These are phyloP conservation scores for Nothobranchius kuhntae DNA, from an alignment of 2,113 vertebrate genomes.

Conservation along the genomic window DNA sequence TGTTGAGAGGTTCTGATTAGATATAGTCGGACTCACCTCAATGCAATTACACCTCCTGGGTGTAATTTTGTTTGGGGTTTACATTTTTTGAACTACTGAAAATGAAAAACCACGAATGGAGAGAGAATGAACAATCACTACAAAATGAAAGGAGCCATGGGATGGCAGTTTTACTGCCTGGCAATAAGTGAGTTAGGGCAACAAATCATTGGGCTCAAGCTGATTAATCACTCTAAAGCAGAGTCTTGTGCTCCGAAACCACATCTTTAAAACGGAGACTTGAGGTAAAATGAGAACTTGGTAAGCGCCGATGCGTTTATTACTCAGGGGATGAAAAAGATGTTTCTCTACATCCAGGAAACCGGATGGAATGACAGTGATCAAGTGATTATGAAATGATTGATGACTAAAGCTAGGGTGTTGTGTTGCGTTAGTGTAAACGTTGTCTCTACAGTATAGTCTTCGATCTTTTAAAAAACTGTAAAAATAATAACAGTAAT, in stretches of 20 bases:
- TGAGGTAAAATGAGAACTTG: neutral
- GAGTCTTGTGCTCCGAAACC: neutral
- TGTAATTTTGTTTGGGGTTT: too few relatives aligned
- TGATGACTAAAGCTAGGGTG: neutral
- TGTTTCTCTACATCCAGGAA: neutral
- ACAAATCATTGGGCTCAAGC: conserved; percentile 4
- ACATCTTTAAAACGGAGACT: neutral
- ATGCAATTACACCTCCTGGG: too few relatives aligned
- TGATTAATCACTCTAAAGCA: conserved; percentile 11
- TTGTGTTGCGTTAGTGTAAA: neutral
- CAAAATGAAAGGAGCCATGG: conserved; percentile 17
- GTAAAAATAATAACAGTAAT: too few relatives aligned
- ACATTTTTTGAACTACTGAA: neutral
- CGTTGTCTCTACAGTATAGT: neutral
- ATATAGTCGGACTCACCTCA: too few relatives aligned
- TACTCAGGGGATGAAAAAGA: neutral
- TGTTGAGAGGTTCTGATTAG: too few relatives aligned
- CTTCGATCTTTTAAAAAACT: neutral
- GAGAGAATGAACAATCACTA: conserved; percentile 1
- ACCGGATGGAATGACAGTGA: conserved; percentile 1
- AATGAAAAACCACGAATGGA: too few relatives aligned
- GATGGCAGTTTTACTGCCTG: conserved; percentile 20
- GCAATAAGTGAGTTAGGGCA: conserved; percentile 7
- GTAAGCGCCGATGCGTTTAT: neutral
- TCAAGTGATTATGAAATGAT: neutral